Base-by-base conservation (phyloP, 35 echinoderm and acorn worm genomes). In the Diadema setosum region DNA sequence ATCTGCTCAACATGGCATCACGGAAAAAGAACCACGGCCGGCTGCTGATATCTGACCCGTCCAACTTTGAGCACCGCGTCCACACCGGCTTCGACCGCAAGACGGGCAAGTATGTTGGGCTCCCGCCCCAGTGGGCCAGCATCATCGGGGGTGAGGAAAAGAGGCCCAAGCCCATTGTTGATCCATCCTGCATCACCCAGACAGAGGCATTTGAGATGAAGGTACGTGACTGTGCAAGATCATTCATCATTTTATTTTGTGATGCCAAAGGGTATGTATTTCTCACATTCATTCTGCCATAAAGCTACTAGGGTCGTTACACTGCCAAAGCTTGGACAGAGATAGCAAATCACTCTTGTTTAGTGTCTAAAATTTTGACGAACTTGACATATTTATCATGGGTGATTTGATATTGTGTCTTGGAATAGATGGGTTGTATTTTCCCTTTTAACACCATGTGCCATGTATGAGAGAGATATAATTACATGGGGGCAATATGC, bases 61-160 rank as follows among this genome's bases (percentile, higher is more conserved):
- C 78, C 21, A 93, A 89, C 48, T 98, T 98, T 87, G 96, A 98
- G 82, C 96, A 98, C 59, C 86, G 96, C 24, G 92, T 98, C 5
- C 96, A 98, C 59, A 94, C 92, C 26, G 96, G 96, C 25, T 98
- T 85, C 76, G 96, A 98, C 85, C 24, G 36, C 4, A 78, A 64
- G 21, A 44, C 59, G 18, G 91, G 96, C 32, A 85, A 87, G 81
- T 98, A 94, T 84, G 89, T 98, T 42, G 96, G 96, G 24, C 92
- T 98, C 9, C 96, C 92, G 31, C 83, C 81, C 17, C 91, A 93
- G 78, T 94, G 96, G 96, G 78, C 88, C 14, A 90, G 80, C 63
- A 90, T 91, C 29, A 91, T 89, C 17, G 46, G 43, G 3, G 24
- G 43, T 18, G 88, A 91, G 42, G 84, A 88, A 52, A 87, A 82